Base-by-base conservation (phyloP, 1,140 invertebrate genomes). In the Tetramorium parvispinum region DNA sequence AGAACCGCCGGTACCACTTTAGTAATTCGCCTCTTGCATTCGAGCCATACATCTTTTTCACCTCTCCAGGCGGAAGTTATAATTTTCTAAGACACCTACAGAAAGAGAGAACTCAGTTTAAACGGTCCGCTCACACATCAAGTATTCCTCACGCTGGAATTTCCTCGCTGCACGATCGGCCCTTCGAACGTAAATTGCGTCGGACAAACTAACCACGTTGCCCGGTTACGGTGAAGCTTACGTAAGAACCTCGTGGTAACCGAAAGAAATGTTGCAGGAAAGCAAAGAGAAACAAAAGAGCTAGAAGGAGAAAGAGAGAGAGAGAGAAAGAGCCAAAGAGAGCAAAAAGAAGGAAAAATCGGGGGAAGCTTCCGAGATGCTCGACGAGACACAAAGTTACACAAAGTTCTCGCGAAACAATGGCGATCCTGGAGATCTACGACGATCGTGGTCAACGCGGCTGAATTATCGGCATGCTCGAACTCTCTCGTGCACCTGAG, bases 341-440 rank as follows among this genome's bases (percentile, higher is more conserved):
- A 49, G 21, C 59, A 37, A 18, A 63, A 63, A 37, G 27, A n/a
- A 4, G 13, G 59, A 49, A 46, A 46, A 32, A 27, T 73, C 55
- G 43, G 6, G 51, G 11, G 32, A 24, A 73, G 27, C 63, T 51
- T 21, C 40, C 82, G 55, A 8, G 21, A 73, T 85, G 82, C 73
- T 78, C 82, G 82, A 78, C 82, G 73, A 65, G 82, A 85, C n/a
- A n/a, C n/a, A n/a, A n/a, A n/a, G 65, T 85, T 85, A 85, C 82
- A 85, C 57, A 40, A 32, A 85, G 73, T 85, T 85, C 75, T 78
- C 73, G 73, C 59, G 73, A 65, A 75, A 85, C 82, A 85, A 85
- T 85, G 59, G 75, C 79, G 82, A 85, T 53, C 43, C 55, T 11
- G 57, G 43, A 65, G 82, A 85, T 85, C 32, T 85, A 85, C 57